Base-by-base conservation (phyloP, 2,797 vertebrate genomes). In the Petrocephalus schoutedeni region DNA sequence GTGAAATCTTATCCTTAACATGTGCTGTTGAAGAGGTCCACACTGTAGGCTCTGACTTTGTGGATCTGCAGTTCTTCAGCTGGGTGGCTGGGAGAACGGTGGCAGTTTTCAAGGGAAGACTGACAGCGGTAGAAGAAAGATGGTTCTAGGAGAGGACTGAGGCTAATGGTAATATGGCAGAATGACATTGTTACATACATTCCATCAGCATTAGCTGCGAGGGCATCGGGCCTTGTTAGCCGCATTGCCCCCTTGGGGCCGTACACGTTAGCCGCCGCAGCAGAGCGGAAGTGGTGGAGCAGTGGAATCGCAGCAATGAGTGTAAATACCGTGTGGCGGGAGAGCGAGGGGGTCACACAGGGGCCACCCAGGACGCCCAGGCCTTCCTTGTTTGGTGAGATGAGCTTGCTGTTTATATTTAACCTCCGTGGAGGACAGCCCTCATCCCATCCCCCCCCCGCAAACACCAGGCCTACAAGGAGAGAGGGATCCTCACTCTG, bases 321-420 rank as follows among this genome's bases (percentile, higher is more conserved):
- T 28, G 28, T 85, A 36, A 85, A 53, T 49, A 54, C 21, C 19
- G 7, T 19, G 86, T 54, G 41, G n/a, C 54, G 59, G 49, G 45
- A 32, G 61, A 57, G 51, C 16, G 28, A 36, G 51, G 14, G 53
- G 53, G 51, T 54, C 10, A 0, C 21, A 5, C 12, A 21, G 77
- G n/a, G n/a, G n/a, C 77, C 45, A 21, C 45, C 61, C 23, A 23
- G 61, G 61, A 23, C 10, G 61, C 23, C 2, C 19, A 21, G 77
- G n/a, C 7, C 41, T n/a, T 84, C 45, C 83, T 85, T 58, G 83
- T 85, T 85, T 85, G 83, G 83, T 85, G 83, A 32, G 83, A 85
- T 21, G 28, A 32, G 5, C 23, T 19, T 57, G 54, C 5, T 41
- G 83, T 32, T 85, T 85, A 85, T 56, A 85, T 85, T 85, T 85